Conservation (phyloP, 1,140 invertebrate genomes). For the Luehdorfia chinensis region DNA sequence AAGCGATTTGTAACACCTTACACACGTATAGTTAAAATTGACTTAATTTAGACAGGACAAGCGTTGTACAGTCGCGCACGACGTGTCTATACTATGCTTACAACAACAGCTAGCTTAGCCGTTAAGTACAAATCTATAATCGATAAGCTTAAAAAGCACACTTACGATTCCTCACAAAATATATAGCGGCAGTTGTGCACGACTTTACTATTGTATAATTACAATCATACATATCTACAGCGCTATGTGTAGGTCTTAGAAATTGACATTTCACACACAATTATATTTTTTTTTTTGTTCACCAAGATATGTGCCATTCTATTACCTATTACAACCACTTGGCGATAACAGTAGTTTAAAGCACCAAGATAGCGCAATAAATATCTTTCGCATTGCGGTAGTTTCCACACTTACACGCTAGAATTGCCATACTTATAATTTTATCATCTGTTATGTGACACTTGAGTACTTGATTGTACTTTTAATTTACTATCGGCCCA, state of each 20-base stretch:
- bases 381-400: neutral
- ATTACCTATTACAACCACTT: neutral
- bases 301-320: slow-evolving; percentile 20
- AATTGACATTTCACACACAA: slow-evolving; percentile 45
- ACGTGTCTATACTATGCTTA: slow-evolving; percentile 26
- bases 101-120: slow-evolving; percentile 30
- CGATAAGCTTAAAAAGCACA: slow-evolving; percentile 55
- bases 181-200: slow-evolving; percentile 38
- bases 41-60: slow-evolving; percentile 35
- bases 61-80: slow-evolving; percentile 48
- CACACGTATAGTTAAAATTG: slow-evolving; percentile 26
- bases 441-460: slow-evolving; percentile 39
- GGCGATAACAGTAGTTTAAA: slow-evolving; percentile 12
- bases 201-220: slow-evolving; percentile 44
- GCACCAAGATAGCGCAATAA: slow-evolving; percentile 6
- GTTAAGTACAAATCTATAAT: slow-evolving; percentile 58
- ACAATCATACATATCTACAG: slow-evolving; percentile 37
- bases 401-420: neutral
- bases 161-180: slow-evolving; percentile 41
- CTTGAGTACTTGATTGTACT: slow-evolving; percentile 50
- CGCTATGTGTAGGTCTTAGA: slow-evolving; percentile 25
- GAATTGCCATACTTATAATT: slow-evolving; percentile 26
- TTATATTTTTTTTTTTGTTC: slow-evolving; percentile 18
- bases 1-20: slow-evolving; percentile 30
- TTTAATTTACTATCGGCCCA: slow-evolving; percentile 18